phyloP scores from a whole-genome alignment of 2,888 invertebrate genomes.

The Sphinx pinastri region DNA sequence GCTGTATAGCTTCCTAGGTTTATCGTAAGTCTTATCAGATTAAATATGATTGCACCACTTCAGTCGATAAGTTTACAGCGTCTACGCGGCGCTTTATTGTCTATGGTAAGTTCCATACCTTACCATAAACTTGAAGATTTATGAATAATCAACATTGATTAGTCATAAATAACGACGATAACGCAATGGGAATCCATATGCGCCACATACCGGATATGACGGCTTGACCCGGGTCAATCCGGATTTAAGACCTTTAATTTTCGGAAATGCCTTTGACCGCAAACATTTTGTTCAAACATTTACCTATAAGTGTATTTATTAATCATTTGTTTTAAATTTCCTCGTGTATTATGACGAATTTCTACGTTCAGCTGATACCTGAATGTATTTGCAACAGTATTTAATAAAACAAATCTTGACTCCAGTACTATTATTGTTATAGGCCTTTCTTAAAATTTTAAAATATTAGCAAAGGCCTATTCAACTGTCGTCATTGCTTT shows the following conservation, averaged over 20 bases:
- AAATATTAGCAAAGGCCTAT: no score
- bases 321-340: background rate
- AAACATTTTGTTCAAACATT: background rate
- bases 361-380: no score
- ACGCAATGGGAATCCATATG: background rate
- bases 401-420: no score
- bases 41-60: no score
- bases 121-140: background rate
- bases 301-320: background rate
- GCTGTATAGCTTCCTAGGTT: no score
- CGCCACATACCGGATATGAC: constrained; percentile 3
- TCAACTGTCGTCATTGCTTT: no score
- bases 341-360: background rate
- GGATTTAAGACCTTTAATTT: constrained; percentile 13
- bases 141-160: background rate
- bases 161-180: constrained; percentile 1
- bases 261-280: constrained; percentile 5
- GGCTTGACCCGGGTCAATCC: constrained; percentile 16
- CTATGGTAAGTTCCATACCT: background rate
- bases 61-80: no score
- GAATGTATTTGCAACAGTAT: no score
- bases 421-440: no score
- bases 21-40: no score
- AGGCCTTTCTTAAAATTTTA: no score
- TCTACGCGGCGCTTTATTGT: background rate